Conservation (phyloP, 1,140 invertebrate genomes). For the Armadillidium nasatum region DNA sequence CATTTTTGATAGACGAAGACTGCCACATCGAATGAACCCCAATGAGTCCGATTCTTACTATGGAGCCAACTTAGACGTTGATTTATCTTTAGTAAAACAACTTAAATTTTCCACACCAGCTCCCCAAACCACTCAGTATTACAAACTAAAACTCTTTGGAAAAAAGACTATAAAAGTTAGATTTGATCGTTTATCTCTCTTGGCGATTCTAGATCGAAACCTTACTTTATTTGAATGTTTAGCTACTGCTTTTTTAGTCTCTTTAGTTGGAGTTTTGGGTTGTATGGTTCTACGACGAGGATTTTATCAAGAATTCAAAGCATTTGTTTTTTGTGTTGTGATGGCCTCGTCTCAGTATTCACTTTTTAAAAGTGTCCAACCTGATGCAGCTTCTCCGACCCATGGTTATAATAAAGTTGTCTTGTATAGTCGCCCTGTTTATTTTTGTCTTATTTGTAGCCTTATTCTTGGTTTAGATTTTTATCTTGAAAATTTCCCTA, state of each 20-base stretch:
- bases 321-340: constrained; percentile 93
- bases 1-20: constrained; percentile 41
- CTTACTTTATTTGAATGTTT: constrained; percentile 77
- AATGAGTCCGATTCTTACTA: constrained; percentile 28
- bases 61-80: constrained; percentile 47
- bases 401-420: constrained; percentile 97
- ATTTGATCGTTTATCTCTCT: constrained; percentile 84
- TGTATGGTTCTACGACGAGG: constrained; percentile 73
- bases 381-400: constrained; percentile 94
- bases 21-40: constrained; percentile 25
- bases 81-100: constrained; percentile 40
- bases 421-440: constrained; percentile 85
- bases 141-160: constrained; percentile 68
- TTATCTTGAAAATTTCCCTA: constrained; percentile 31
- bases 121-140: constrained; percentile 68
- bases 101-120: constrained; percentile 45
- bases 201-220: constrained; percentile 90
- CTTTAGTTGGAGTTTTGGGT: constrained; percentile 79
- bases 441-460: constrained; percentile 82
- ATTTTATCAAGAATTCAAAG: constrained; percentile 86
- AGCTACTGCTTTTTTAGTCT: constrained; percentile 74
- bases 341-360: constrained; percentile 97
- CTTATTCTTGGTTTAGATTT: constrained; percentile 65
- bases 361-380: constrained; percentile 95
- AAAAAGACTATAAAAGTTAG: constrained; percentile 56